A percentile compares a stretch with the other conserved stretches of the same genome.
These are phyloP conservation scores for Caenorhabditis inopinata DNA, from an alignment of 1,140 invertebrate species.

Conservation along the genomic window DNA sequence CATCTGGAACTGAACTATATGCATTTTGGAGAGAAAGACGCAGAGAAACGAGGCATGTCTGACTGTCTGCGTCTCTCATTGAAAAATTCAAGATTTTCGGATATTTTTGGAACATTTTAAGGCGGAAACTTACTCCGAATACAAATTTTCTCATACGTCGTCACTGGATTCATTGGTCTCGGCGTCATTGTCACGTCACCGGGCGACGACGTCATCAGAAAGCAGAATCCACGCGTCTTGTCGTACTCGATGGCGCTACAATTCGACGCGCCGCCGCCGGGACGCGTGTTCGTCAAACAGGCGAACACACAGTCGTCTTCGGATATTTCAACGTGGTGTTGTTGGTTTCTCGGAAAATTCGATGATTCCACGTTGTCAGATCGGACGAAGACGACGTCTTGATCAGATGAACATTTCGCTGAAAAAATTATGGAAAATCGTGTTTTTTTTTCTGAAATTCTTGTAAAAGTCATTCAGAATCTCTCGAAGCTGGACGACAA, in stretches of 20 bases:
- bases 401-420: not conserved
- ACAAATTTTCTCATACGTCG: constrained; percentile 18
- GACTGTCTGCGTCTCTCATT: no score
- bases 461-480: no score
- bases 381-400: not conserved
- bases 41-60: no score
- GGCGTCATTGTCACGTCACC: not conserved
- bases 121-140: not conserved
- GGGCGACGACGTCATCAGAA: not conserved
- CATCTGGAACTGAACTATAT: no score
- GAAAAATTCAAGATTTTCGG: no score
- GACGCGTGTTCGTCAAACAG: not conserved
- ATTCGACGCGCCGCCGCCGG: constrained; percentile 3
- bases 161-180: not conserved
- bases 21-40: no score
- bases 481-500: no score
- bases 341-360: no score
- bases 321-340: not conserved
- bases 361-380: not conserved
- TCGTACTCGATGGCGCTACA: not conserved
- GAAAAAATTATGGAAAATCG: not conserved
- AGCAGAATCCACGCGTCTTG: constrained; percentile 9
- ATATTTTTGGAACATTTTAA: no score
- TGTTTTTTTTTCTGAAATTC: not conserved
- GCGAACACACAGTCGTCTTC: constrained; percentile 6